A percentile compares a stretch with the other conserved stretches of the same genome.
phyloP scores from a whole-genome alignment of 2,797 vertebrate species.

The Pangasius djambal region DNA sequence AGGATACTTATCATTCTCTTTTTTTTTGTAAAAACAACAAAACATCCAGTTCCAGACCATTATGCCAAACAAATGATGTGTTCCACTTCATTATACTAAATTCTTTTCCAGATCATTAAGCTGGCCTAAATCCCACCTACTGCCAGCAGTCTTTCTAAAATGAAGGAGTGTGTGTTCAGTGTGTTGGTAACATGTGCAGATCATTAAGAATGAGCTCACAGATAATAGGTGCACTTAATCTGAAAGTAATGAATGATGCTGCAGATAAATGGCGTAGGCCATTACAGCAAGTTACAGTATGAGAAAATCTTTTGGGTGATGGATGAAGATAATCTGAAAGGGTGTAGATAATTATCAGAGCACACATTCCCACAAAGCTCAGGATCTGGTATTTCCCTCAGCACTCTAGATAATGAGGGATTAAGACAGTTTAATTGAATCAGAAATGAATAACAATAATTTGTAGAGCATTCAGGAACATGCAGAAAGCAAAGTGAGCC shows the following conservation, averaged over 20 bases:
- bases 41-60: not conserved
- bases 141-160: not conserved
- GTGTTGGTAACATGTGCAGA: not conserved
- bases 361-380: not conserved
- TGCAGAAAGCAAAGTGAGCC: not conserved
- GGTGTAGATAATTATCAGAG: not conserved
- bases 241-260: not conserved
- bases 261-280: not conserved
- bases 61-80: not conserved
- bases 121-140: conserved; percentile 15
- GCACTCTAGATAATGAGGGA: conserved; percentile 7
- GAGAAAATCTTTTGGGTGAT: not conserved
- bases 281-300: not conserved
- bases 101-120: conserved; percentile 4
- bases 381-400: conserved; percentile 6
- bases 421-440: conserved; percentile 12
- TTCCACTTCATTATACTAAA: not conserved
- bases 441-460: not conserved
- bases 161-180: not conserved
- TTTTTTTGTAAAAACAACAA: not conserved
- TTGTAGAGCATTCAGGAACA: not conserved
- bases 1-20: not conserved
- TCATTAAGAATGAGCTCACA: not conserved
- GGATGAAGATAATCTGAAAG: not conserved
- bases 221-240: not conserved